Conservation (phyloP, 2,113 vertebrate genomes). For the Ceyx cyanopectus region DNA sequence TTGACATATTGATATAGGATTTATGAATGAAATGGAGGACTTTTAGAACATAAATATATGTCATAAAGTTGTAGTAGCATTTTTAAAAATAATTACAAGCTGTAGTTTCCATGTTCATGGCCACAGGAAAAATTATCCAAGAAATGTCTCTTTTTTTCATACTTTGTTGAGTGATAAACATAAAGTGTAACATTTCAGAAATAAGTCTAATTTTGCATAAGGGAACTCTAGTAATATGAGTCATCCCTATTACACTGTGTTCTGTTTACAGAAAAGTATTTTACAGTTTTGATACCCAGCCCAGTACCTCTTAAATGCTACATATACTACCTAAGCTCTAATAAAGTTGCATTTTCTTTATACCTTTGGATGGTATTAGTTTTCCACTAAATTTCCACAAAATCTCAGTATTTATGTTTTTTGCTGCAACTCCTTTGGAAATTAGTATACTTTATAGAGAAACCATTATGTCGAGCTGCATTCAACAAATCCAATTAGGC, state of each 20-base stretch:
- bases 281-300: background rate
- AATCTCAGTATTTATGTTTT: background rate
- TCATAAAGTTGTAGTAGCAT: background rate
- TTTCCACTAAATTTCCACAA: background rate
- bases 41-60: background rate
- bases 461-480: background rate
- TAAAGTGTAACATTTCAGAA: background rate
- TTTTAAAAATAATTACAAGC: background rate
- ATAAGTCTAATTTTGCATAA: background rate
- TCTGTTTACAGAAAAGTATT: background rate
- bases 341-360: background rate
- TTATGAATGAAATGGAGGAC: background rate
- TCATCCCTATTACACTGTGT: background rate
- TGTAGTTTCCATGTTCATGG: background rate
- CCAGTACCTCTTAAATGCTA: background rate
- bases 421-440: background rate
- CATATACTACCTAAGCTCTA: background rate
- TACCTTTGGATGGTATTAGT: background rate
- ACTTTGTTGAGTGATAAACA: background rate
- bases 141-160: background rate
- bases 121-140: background rate
- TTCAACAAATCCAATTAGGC: background rate
- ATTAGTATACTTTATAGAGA: background rate
- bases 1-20: background rate
- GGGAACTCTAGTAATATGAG: background rate